These are phyloP conservation scores for Chymomyza costata DNA, from an alignment of 1,140 invertebrate species.

Conservation along the genomic window DNA sequence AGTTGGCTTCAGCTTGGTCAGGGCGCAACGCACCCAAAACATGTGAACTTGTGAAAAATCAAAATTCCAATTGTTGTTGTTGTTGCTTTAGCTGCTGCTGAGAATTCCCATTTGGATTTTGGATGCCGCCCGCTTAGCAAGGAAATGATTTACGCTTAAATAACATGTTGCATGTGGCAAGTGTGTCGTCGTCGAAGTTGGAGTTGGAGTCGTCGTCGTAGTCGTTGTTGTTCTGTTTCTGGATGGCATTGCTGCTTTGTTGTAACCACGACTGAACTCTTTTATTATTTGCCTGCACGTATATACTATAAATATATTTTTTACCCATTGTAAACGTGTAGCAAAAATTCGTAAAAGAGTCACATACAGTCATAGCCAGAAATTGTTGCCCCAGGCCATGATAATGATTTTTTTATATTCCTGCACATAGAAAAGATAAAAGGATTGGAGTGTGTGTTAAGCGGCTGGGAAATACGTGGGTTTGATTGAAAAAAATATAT, in stretches of 20 bases:
- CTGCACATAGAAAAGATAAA: conserved; percentile 14
- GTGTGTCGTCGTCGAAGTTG: conserved; percentile 29
- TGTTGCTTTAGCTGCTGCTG: conserved; percentile 12
- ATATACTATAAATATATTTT: too few relatives aligned
- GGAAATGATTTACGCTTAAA: conserved; percentile 70
- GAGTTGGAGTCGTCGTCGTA: too few relatives aligned
- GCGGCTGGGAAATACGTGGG: too few relatives aligned
- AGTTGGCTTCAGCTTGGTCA: conserved; percentile 13
- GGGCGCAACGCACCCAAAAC: conserved; percentile 46
- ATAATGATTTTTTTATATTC: conserved; percentile 41
- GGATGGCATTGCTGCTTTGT: too few relatives aligned
- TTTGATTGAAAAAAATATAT: too few relatives aligned
- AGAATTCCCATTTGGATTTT: too few relatives aligned
- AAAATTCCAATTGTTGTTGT: conserved; percentile 54
- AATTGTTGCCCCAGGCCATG: conserved; percentile 21
- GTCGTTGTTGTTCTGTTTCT: too few relatives aligned
- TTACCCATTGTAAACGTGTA: too few relatives aligned
- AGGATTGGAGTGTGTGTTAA: too few relatives aligned
- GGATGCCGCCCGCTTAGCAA: conserved; percentile 9
- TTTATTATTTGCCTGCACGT: conserved; percentile 1
- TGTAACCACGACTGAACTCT: too few relatives aligned
- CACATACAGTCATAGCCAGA: too few relatives aligned
- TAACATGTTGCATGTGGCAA: conserved; percentile 66
- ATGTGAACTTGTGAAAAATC: conserved; percentile 73
- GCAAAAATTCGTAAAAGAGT: too few relatives aligned